Evolutionary conservation across 1,140 invertebrate genomes (phyloP), one percentile per base, ranked within the genome.

Genomic region (Habropoda laboriosa): DNA sequence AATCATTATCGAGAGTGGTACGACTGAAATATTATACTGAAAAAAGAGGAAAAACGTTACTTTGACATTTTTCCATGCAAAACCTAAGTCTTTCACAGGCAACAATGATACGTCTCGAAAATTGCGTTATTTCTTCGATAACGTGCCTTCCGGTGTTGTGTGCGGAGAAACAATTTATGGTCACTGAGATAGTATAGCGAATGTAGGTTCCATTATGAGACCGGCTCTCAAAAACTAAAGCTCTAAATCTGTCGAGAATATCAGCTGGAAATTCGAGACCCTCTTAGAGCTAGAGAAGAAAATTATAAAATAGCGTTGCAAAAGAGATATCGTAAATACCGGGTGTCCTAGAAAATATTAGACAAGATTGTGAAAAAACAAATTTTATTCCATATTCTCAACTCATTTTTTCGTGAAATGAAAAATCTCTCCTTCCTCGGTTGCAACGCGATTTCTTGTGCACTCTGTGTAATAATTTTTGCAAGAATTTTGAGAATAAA

Each of bases 1-100:
- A 38, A 70, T 67, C 42, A 67, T 70, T 70, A 53, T 70, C 21
- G 60, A 61, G 6, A n/a, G 38, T 30, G 32, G 13, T 42, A 61
- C 35, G 66, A 70, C 21, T 47, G 49, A 32, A 53, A 70, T 53
- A 61, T 70, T 40, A 32, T 55, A 13, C 4, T 68, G 30, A 68
- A 68, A 64, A 38, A 68, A n/a, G n/a, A n/a, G n/a, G n/a, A n/a
- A n/a, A n/a, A n/a, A n/a, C n/a, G 66, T 68, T 68, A 32, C 67
- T 70, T n/a, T 40, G 67, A 70, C 67, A 55, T 55, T 30, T n/a
- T 70, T 21, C 47, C 47, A 18, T 27, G 42, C 40, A 45, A n/a
- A 30, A 55, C 24, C 53, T 0, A 30, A 55, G 24, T 27, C 24
- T 24, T 55, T 7, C 10, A 12, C 35, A n/a, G n/a, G 27, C 18